Conservation (phyloP, 2,888 invertebrate genomes). For the Aethes cnicana region DNA sequence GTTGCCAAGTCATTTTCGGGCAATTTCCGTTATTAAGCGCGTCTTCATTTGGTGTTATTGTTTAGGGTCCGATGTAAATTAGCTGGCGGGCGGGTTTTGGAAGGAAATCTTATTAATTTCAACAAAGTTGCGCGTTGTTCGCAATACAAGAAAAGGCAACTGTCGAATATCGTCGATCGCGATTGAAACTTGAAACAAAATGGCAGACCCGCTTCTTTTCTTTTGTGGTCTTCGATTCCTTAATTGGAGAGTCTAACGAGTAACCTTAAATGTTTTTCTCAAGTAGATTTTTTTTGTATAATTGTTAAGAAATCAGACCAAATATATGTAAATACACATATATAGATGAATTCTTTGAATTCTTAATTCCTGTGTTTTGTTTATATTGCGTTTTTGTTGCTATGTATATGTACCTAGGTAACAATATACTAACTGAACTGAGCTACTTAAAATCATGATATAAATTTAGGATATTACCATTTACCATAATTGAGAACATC, state of each 20-base stretch:
- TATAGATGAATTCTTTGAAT: too few relatives aligned
- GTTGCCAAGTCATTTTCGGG: slow-evolving; percentile 54
- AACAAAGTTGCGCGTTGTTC: slow-evolving; percentile 38
- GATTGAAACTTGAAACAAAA: slow-evolving; percentile 21
- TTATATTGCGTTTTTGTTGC: too few relatives aligned
- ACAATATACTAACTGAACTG: too few relatives aligned
- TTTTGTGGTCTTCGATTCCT: slow-evolving; percentile 2
- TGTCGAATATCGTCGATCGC: slow-evolving; percentile 21
- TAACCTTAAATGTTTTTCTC: neutral
- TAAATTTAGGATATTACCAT: too few relatives aligned
- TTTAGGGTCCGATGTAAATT: slow-evolving; percentile 65
- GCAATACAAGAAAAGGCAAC: slow-evolving; percentile 37
- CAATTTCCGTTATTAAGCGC: slow-evolving; percentile 63
- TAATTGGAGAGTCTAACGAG: slow-evolving; percentile 8
- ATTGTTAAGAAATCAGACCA: neutral
- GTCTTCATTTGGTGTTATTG: slow-evolving; percentile 62
- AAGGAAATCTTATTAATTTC: slow-evolving; percentile 59
- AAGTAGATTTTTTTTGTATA: neutral
- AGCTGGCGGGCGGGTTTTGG: slow-evolving; percentile 50
- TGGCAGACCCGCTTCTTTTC: neutral
- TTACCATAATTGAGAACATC: neutral
- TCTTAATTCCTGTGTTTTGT: too few relatives aligned
- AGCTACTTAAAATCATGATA: too few relatives aligned
- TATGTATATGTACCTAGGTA: too few relatives aligned
- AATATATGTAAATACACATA: too few relatives aligned